Evolutionary conservation across 2,797 vertebrate genomes (phyloP).

Genomic region (Acestrorhynchus altus): DNA sequence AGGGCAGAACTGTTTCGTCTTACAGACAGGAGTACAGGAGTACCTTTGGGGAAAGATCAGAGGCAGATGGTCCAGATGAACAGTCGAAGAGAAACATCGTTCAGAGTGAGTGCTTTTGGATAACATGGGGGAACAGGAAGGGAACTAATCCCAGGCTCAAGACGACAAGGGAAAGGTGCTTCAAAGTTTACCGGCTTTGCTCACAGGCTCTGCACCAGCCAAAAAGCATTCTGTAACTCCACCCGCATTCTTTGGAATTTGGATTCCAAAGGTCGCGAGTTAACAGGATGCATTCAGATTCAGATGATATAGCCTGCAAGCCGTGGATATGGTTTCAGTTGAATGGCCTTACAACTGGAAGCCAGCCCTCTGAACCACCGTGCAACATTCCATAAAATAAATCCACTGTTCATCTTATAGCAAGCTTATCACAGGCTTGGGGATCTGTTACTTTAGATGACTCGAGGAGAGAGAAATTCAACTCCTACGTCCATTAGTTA

Average conservation of each 20-base stretch:
- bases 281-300: not conserved
- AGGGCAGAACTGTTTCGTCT: conserved; percentile 62
- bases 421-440: conserved; percentile 9
- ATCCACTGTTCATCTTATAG: conserved; percentile 2
- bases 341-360: conserved; percentile 6
- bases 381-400: conserved; percentile 11
- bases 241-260: not conserved
- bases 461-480: not conserved
- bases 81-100: conserved; percentile 45
- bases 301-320: conserved; percentile 3
- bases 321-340: not conserved
- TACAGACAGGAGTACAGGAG: conserved; percentile 64
- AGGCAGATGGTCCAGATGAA: conserved; percentile 51
- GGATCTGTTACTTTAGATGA: not conserved
- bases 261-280: not conserved
- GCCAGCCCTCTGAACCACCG: not conserved
- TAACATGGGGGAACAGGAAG: conserved; percentile 31
- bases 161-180: conserved; percentile 23
- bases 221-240: no score
- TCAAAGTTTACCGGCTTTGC: conserved; percentile 1
- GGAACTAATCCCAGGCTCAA: conserved; percentile 27
- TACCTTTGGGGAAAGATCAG: conserved; percentile 60
- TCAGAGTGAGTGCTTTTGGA: conserved; percentile 33
- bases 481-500: conserved; percentile 18
- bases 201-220: conserved; percentile 4